Conservation (phyloP, 2,888 invertebrate species). For the Neuroscelio doddi region DNA sequence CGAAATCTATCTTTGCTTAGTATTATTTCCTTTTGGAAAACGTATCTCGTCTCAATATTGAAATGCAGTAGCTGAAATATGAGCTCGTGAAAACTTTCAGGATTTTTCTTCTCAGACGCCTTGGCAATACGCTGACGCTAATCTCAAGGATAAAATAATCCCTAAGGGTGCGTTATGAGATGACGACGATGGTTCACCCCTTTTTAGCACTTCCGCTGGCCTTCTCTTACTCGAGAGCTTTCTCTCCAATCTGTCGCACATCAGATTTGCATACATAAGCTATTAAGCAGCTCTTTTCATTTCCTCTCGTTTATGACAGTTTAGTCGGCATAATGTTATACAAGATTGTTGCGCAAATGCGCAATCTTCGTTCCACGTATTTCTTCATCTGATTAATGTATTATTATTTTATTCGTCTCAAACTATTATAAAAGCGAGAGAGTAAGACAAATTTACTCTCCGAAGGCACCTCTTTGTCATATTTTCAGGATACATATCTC, state of each 20-base stretch:
- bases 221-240: constrained; percentile 55
- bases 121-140: constrained; percentile 21
- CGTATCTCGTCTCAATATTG: no score
- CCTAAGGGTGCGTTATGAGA: constrained; percentile 47
- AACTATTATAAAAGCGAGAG: no score
- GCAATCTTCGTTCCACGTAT: constrained; percentile 54
- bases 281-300: constrained; percentile 73
- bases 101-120: constrained; percentile 25
- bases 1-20: no score
- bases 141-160: constrained; percentile 49
- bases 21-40: no score
- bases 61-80: background rate
- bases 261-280: constrained; percentile 71
- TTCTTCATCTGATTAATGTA: constrained; percentile 64
- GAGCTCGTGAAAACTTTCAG: constrained; percentile 3
- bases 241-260: constrained; percentile 69
- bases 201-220: constrained; percentile 55
- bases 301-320: constrained; percentile 73
- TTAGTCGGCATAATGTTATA: constrained; percentile 71
- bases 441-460: no score
- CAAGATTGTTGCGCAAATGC: constrained; percentile 69
- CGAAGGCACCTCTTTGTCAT: no score
- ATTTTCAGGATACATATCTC: no score
- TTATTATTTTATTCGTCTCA: constrained; percentile 52
- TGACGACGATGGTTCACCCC: constrained; percentile 48